These are phyloP conservation scores for Uloborus plumipes DNA, from an alignment of 2,888 invertebrate species.

Conservation along the genomic window DNA sequence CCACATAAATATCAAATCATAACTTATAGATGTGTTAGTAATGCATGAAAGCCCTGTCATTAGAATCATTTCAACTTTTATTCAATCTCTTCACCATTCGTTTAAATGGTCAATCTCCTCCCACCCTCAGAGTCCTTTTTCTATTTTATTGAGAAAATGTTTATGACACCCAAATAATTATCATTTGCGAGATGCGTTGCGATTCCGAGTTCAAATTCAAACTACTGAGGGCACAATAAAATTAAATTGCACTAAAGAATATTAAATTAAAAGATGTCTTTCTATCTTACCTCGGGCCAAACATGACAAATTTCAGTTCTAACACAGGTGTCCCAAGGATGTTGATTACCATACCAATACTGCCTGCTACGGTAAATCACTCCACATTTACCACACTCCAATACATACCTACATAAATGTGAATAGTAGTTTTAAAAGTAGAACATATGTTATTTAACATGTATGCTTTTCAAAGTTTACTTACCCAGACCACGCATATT, in stretches of 20 bases:
- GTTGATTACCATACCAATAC: constrained; percentile 85
- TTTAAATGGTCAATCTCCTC: no score
- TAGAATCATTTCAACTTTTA: no score
- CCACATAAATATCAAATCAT: no score
- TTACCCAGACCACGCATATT: constrained; percentile 83
- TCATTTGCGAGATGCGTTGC: not conserved
- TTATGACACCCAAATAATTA: not conserved
- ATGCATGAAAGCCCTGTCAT: no score
- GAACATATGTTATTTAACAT: not conserved
- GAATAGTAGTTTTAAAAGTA: not conserved
- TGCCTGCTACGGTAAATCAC: constrained; percentile 81
- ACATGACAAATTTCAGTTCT: constrained; percentile 79
- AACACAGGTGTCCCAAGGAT: constrained; percentile 80
- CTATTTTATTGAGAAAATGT: not conserved
- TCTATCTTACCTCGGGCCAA: constrained; percentile 76
- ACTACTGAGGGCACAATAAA: not conserved
- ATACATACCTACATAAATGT: constrained; percentile 74
- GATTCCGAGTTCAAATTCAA: not conserved
- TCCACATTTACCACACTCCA: constrained; percentile 83
- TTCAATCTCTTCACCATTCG: no score
- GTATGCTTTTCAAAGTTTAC: constrained; percentile 62
- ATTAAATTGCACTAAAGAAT: not conserved
- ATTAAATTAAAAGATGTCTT: constrained; percentile 3
- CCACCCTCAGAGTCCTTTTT: no score
- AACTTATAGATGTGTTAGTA: no score